These are phyloP conservation scores for Rhagonycha fulva DNA, from an alignment of 2,888 invertebrate species.

Conservation along the genomic window DNA sequence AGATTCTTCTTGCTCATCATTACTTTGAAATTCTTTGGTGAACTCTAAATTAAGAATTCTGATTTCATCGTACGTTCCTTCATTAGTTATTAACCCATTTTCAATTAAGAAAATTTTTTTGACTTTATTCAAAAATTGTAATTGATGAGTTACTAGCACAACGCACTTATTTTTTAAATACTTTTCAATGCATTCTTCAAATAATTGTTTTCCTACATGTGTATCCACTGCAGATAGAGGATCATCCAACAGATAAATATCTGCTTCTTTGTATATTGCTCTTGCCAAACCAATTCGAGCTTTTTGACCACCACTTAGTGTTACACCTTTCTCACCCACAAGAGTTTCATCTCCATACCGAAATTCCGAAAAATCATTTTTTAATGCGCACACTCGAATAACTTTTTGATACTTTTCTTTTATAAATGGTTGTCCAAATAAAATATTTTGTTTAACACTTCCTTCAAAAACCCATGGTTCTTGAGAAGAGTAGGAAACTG, in stretches of 20 bases:
- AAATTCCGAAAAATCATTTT: conserved; percentile 70
- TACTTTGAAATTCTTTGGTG: conserved; percentile 54
- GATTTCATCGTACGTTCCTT: conserved; percentile 70
- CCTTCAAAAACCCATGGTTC: conserved; percentile 82
- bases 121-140: conserved; percentile 64
- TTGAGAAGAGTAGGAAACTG: conserved; percentile 75
- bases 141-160: conserved; percentile 74
- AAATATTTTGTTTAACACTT: conserved; percentile 84
- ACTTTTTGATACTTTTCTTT: conserved; percentile 65
- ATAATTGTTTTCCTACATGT: conserved; percentile 82
- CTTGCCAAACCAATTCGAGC: conserved; percentile 84
- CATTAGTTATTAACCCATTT: conserved; percentile 60
- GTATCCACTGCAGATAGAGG: conserved; percentile 88
- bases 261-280: conserved; percentile 78
- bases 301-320: conserved; percentile 77
- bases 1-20: conserved; percentile 51
- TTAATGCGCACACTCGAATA: conserved; percentile 69
- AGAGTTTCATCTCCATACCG: conserved; percentile 78
- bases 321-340: conserved; percentile 75
- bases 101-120: conserved; percentile 60
- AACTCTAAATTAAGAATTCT: conserved; percentile 73
- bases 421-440: conserved; percentile 79
- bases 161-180: conserved; percentile 68
- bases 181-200: conserved; percentile 71
- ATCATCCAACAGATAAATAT: conserved; percentile 85